phyloP scores from a whole-genome alignment of 2,797 vertebrate species.

The Chloroceryle amazona region DNA sequence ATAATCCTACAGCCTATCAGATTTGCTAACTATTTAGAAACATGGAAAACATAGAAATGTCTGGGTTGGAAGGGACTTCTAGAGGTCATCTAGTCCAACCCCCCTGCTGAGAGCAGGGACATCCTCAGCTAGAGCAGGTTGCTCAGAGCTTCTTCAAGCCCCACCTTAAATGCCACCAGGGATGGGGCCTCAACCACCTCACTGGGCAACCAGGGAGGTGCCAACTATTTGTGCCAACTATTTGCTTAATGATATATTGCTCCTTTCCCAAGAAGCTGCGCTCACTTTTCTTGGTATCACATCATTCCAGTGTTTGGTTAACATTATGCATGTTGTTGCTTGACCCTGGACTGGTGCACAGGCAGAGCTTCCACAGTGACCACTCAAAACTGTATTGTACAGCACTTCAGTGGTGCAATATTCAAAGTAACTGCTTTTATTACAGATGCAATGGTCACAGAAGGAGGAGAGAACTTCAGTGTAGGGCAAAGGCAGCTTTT shows the following conservation, averaged over 20 bases:
- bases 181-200: no score
- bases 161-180: no score
- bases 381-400: not conserved
- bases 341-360: not conserved
- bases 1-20: not conserved
- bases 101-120: no score
- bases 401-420: not conserved
- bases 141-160: no score
- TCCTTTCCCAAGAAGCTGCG: not conserved
- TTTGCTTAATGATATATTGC: not conserved
- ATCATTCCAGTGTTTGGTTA: not conserved
- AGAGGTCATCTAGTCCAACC: no score
- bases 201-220: not conserved
- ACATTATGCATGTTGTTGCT: not conserved
- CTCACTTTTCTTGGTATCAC: not conserved
- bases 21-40: not conserved
- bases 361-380: not conserved
- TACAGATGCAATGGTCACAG: conserved; percentile 93
- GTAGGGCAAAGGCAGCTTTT: conserved; percentile 98
- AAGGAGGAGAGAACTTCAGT: conserved; percentile 98
- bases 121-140: no score
- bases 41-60: no score
- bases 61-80: no score
- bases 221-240: not conserved
- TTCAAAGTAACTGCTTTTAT: not conserved